A percentile compares a stretch with the other conserved stretches of the same genome.
These are phyloP conservation scores for Pelvicachromis taeniatus DNA, from an alignment of 2,113 vertebrate species.

Conservation along the genomic window DNA sequence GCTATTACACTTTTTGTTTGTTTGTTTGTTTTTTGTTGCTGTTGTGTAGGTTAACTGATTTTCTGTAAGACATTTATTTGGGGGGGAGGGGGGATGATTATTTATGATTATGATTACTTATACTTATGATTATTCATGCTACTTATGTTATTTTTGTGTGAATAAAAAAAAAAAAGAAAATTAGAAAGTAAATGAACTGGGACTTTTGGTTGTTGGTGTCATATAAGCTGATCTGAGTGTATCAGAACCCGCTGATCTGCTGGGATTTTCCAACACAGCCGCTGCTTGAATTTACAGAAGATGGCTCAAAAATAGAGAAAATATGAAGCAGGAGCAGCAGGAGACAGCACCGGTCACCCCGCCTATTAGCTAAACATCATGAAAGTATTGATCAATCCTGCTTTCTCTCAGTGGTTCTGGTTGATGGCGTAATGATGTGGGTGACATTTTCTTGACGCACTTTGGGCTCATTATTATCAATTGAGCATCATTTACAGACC, in stretches of 20 bases:
- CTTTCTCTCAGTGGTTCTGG: not conserved
- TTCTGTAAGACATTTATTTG: too few relatives aligned
- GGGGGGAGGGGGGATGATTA: too few relatives aligned
- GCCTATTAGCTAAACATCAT: accelerated
- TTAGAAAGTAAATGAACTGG: not conserved
- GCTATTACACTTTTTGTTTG: too few relatives aligned
- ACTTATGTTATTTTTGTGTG: too few relatives aligned
- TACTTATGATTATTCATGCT: too few relatives aligned
- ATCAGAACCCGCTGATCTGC: not conserved
- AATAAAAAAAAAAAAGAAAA: too few relatives aligned
- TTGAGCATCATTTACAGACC: not conserved
- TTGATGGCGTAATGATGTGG: not conserved
- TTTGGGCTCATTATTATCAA: not conserved
- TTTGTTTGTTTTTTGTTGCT: too few relatives aligned
- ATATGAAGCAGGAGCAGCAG: not conserved
- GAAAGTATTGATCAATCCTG: not conserved
- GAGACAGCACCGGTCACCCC: not conserved
- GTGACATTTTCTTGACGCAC: not conserved
- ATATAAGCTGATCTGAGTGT: not conserved
- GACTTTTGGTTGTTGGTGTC: not conserved
- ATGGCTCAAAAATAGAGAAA: not conserved
- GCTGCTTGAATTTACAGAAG: not conserved
- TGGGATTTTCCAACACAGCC: not conserved
- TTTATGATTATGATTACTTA: too few relatives aligned
- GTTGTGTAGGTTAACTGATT: too few relatives aligned